These are phyloP conservation scores for Dendroctonus valens DNA, from an alignment of 1,140 invertebrate genomes.

Conservation along the genomic window DNA sequence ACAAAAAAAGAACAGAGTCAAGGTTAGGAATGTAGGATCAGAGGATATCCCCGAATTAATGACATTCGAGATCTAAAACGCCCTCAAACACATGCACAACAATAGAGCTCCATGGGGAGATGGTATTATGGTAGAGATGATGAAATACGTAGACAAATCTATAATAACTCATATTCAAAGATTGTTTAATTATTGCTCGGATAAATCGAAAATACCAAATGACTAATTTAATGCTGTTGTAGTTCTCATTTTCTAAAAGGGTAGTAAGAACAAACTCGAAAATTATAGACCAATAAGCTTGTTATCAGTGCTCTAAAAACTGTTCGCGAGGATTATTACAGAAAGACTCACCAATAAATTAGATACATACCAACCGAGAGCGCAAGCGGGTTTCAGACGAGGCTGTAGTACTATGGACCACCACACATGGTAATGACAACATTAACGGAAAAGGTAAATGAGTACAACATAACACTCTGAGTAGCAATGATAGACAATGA, in stretches of 20 bases:
- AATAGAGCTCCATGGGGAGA: not conserved
- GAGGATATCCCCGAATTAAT: not conserved
- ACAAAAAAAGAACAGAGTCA: not conserved
- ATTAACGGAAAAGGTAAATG: not conserved
- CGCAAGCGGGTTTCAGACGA: too few relatives aligned
- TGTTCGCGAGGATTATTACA: not conserved
- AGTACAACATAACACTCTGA: not conserved
- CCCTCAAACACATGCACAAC: not conserved
- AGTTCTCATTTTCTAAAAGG: not conserved
- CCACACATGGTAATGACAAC: not conserved
- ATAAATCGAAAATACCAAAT: not conserved
- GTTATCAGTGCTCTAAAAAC: not conserved
- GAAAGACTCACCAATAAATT: not conserved
- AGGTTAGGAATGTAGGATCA: not conserved
- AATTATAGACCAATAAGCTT: not conserved
- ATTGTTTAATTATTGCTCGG: not conserved
- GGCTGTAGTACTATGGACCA: not conserved
- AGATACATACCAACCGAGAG: not conserved
- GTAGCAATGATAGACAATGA: not conserved
- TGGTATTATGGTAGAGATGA: slow-evolving; percentile 3
- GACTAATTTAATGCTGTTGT: not conserved
- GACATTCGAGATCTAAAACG: not conserved
- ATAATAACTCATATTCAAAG: not conserved
- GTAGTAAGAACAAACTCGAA: not conserved
- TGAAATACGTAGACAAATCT: not conserved